phyloP scores from a whole-genome alignment of 2,888 invertebrate species.

The Luperina testacea region DNA sequence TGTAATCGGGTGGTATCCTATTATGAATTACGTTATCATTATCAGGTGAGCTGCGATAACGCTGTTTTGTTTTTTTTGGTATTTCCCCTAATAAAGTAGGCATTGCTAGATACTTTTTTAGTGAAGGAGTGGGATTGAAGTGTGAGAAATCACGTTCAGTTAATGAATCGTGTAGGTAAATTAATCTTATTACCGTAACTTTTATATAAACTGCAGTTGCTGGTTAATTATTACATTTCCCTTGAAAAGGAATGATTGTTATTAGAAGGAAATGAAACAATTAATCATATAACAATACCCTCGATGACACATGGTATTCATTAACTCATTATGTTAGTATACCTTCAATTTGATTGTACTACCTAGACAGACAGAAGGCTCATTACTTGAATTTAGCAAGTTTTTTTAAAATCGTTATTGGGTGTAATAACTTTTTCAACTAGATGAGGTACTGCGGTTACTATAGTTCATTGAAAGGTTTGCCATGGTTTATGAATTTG shows the following conservation, averaged over 20 bases:
- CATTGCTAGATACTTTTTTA: not conserved
- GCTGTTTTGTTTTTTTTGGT: slow-evolving; percentile 2
- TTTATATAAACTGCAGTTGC: not conserved
- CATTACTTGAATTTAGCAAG: not conserved
- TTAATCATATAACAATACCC: slow-evolving; percentile 34
- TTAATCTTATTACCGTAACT: not conserved
- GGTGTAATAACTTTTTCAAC: not conserved
- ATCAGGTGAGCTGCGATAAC: slow-evolving; percentile 14
- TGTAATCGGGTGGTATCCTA: slow-evolving; percentile 15
- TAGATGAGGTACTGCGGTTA: not conserved
- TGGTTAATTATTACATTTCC: slow-evolving; percentile 24
- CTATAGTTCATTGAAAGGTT: not conserved
- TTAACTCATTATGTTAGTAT: slow-evolving; percentile 22
- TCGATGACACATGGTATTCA: slow-evolving; percentile 36
- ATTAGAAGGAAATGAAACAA: slow-evolving; percentile 40
- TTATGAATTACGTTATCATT: slow-evolving; percentile 24
- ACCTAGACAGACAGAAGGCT: not conserved
- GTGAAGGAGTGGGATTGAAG: not conserved
- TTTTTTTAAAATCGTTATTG: not conserved
- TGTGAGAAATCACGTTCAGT: no score
- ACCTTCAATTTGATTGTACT: slow-evolving; percentile 25
- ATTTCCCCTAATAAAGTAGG: not conserved
- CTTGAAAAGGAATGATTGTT: slow-evolving; percentile 35
- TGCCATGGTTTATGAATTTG: slow-evolving; percentile 2
- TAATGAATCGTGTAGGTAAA: not conserved